Base-by-base conservation (phyloP, 2,888 invertebrate genomes). In the Amiota communis region DNA sequence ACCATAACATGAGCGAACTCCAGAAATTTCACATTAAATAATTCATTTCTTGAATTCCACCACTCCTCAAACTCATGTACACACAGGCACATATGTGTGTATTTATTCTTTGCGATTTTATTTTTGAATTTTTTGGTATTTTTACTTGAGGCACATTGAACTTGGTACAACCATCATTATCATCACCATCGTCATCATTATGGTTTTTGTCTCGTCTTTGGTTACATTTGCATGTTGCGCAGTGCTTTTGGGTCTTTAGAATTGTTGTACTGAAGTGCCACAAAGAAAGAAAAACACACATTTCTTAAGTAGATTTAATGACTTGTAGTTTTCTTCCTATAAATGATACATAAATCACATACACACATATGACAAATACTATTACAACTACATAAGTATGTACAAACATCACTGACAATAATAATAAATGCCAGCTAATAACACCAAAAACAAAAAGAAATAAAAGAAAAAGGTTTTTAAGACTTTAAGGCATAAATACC, bases 271-370 rank as follows among this genome's bases (percentile, higher is more conserved):
- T 75, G 73, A 23, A 46, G 48, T 10, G 15, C 2, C 17, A 47
- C 10, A 12, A 15, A 48, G 48, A 36, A 36, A 36, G 36, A 36
- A 36, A 36, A 36, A 36, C 6, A 36, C 36, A 36, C 36, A 36
- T 74, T 76, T 73, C 80, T 79, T 84, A 85, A 85, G 85, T 75
- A 84, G 84, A 78, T 81, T 81, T 82, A 84, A 83, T 83, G 83
- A 85, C 86, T 84, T 78, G 79, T 75, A 69, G 70, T 75, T 78
- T 71, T 61, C 67, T 74, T 53, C 51, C 67, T 75, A 69, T 71
- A 57, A 67, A 75, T 57, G 74, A 79, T 76, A 72, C 75, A 78
- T 84, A 83, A 82, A 84, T 85, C 79, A 79, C 75, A 76, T 84
- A 36, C 36, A 36, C 36, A 36, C 36, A 36, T 36, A 2, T 36